Evolutionary conservation across 1,140 invertebrate genomes (phyloP).

Genomic region (Zophobas morio): DNA sequence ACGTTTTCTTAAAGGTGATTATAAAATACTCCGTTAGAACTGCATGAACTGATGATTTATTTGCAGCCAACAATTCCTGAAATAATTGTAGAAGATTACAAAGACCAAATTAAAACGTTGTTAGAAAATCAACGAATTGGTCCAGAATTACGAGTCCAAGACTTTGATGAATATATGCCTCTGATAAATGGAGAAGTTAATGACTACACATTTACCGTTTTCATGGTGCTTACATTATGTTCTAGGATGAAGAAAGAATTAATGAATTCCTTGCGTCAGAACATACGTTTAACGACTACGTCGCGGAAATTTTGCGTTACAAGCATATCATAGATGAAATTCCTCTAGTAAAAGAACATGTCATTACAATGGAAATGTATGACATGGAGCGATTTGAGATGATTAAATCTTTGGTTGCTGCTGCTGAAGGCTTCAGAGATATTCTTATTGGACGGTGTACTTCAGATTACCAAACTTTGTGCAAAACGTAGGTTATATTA

Average conservation of each 20-base stretch:
- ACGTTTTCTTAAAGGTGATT: constrained; percentile 69
- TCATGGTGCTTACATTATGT: constrained; percentile 16
- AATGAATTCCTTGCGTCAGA: constrained; percentile 78
- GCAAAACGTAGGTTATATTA: constrained; percentile 77
- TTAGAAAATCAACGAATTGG: constrained; percentile 80
- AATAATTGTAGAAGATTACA: constrained; percentile 74
- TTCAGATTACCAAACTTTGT: constrained; percentile 83
- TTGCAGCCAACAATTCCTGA: constrained; percentile 78
- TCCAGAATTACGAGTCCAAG: constrained; percentile 78
- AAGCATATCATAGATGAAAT: constrained; percentile 77
- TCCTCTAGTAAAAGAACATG: constrained; percentile 76
- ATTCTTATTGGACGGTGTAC: constrained; percentile 83
- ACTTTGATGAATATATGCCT: constrained; percentile 87
- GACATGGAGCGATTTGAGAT: constrained; percentile 87
- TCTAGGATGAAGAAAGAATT: constrained; percentile 72
- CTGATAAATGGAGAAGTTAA: constrained; percentile 82
- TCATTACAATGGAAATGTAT: constrained; percentile 86
- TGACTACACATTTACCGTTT: background rate
- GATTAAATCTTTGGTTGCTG: constrained; percentile 79
- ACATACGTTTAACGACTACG: constrained; percentile 79
- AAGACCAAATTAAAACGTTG: constrained; percentile 72
- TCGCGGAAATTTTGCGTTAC: constrained; percentile 76
- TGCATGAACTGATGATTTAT: background rate
- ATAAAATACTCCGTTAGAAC: background rate
- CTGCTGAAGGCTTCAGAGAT: constrained; percentile 80